Evolutionary conservation across 2,113 vertebrate species (phyloP).

Genomic region (Campylomormyrus numenius): DNA sequence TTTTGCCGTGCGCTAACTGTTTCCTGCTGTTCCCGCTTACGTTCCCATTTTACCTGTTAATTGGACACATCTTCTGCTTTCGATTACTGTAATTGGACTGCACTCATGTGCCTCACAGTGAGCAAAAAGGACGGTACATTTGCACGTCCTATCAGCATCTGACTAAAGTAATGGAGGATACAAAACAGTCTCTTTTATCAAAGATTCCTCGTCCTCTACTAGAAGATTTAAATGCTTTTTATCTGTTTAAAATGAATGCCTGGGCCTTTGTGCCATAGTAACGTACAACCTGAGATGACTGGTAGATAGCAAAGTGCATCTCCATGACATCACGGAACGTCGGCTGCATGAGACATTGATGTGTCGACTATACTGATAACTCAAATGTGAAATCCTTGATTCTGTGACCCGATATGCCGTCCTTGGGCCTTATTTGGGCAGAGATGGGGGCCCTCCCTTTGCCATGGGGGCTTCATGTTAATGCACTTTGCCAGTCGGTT

Average conservation of each 20-base stretch:
- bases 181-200: slow-evolving; percentile 29
- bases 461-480: not conserved
- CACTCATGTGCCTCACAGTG: slow-evolving; percentile 37
- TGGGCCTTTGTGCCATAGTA: slow-evolving; percentile 22
- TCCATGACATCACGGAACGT: slow-evolving; percentile 7
- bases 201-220: slow-evolving; percentile 10
- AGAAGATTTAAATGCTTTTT: slow-evolving; percentile 33
- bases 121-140: slow-evolving; percentile 35
- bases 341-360: slow-evolving; percentile 12
- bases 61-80: slow-evolving; percentile 48
- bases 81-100: slow-evolving; percentile 47
- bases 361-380: not conserved
- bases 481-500: not conserved
- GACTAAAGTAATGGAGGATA: slow-evolving; percentile 16
- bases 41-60: slow-evolving; percentile 33
- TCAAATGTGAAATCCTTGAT: not conserved
- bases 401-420: not conserved
- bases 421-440: slow-evolving; percentile 9
- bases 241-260: slow-evolving; percentile 26
- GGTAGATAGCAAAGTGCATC: slow-evolving; percentile 31
- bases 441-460: not conserved
- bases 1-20: slow-evolving; percentile 24
- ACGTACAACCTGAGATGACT: slow-evolving; percentile 28
- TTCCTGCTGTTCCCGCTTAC: slow-evolving; percentile 18
- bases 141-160: slow-evolving; percentile 28